Conservation (phyloP, 1,140 invertebrate species). For the Macrobrachium nipponense region DNA sequence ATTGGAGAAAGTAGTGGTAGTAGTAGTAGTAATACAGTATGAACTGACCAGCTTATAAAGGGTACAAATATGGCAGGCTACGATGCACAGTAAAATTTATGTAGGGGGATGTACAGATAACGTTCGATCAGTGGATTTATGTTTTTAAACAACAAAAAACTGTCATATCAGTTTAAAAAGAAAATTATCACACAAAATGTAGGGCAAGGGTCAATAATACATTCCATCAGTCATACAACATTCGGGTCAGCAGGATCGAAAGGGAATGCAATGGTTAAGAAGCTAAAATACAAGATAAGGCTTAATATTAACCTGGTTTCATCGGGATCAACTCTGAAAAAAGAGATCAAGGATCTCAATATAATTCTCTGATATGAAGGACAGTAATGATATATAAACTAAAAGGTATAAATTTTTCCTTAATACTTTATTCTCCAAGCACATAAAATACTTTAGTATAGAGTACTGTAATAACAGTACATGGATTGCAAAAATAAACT, state of each 20-base stretch:
- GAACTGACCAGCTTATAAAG: too few relatives aligned
- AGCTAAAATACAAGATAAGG: conserved; percentile 36
- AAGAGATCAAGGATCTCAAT: conserved; percentile 41
- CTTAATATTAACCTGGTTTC: conserved; percentile 56
- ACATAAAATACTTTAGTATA: too few relatives aligned
- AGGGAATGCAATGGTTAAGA: conserved; percentile 40
- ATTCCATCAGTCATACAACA: conserved; percentile 51
- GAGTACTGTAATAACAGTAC: too few relatives aligned
- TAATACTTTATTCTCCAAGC: too few relatives aligned
- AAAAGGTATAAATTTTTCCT: not conserved
- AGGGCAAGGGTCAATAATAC: conserved; percentile 25
- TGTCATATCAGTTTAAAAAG: not conserved
- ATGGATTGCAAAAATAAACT: too few relatives aligned
- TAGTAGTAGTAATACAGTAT: not conserved
- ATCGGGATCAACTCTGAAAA: conserved; percentile 60
- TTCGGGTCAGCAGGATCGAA: not conserved
- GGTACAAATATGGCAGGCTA: too few relatives aligned
- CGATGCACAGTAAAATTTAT: too few relatives aligned
- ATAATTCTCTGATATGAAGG: conserved; percentile 22
- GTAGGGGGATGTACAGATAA: too few relatives aligned
- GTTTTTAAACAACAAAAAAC: not conserved
- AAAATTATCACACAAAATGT: not conserved
- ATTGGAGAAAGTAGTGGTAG: not conserved
- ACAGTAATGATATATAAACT: conserved; percentile 19
- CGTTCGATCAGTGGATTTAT: not conserved